These are phyloP conservation scores for Athripsodes cinereus DNA, from an alignment of 2,888 invertebrate genomes.

Conservation along the genomic window DNA sequence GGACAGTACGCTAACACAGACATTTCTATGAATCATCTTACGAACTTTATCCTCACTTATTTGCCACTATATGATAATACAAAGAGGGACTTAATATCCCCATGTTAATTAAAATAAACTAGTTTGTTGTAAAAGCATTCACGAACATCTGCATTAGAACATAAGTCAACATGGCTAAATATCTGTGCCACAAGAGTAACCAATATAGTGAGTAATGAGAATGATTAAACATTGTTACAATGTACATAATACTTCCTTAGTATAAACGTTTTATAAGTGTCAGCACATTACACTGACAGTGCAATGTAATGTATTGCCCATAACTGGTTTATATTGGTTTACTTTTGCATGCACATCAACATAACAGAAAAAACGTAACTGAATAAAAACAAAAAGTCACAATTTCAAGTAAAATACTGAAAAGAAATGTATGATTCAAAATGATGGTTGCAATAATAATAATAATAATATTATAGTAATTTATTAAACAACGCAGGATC, in stretches of 20 bases:
- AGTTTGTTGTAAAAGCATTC: too few species aligned
- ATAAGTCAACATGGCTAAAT: neutral
- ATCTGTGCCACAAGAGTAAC: neutral
- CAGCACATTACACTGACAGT: too few species aligned
- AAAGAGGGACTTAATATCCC: too few species aligned
- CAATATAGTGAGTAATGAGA: neutral
- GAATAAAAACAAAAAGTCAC: constrained; percentile 18
- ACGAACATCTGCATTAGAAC: neutral
- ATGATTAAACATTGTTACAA: too few species aligned
- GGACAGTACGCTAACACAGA: neutral
- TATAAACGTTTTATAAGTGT: too few species aligned
- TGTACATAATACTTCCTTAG: too few species aligned
- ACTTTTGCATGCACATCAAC: neutral
- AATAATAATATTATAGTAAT: neutral
- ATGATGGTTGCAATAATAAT: constrained; percentile 25
- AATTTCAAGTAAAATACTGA: constrained; percentile 19
- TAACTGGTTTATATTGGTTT: neutral
- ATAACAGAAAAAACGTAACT: constrained; percentile 12
- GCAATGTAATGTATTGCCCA: too few species aligned
- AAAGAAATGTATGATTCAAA: constrained; percentile 26
- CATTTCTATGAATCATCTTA: neutral
- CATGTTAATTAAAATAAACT: too few species aligned
- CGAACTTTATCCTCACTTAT: too few species aligned
- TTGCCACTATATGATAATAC: too few species aligned
- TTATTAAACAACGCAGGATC: constrained; percentile 23